Evolutionary conservation across 2,888 invertebrate genomes (phyloP).

Genomic region (Lobophora halterata): DNA sequence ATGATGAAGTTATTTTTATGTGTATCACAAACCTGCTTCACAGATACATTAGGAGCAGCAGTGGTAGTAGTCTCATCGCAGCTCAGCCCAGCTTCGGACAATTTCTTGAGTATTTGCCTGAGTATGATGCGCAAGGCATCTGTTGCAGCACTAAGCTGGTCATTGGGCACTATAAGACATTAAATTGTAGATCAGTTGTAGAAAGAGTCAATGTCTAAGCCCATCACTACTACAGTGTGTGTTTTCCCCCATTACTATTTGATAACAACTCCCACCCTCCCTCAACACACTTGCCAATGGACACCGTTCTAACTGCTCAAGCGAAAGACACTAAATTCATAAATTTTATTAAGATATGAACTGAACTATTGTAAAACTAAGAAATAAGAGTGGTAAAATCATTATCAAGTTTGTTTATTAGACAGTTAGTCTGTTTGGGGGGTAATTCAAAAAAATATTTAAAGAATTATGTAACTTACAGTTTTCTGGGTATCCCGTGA

Average conservation of each 20-base stretch:
- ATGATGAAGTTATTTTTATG: constrained; percentile 5
- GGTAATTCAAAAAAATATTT: background rate
- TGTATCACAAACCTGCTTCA: constrained; percentile 61
- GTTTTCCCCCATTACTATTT: too few species aligned
- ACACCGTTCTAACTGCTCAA: too few species aligned
- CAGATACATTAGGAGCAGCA: constrained; percentile 67
- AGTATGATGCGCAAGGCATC: constrained; percentile 73
- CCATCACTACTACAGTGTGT: too few species aligned
- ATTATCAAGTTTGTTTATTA: too few species aligned
- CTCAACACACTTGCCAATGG: too few species aligned
- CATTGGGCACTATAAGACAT: constrained; percentile 82
- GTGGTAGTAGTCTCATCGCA: constrained; percentile 67
- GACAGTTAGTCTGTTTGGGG: too few species aligned
- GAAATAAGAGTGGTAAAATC: too few species aligned
- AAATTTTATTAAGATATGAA: too few species aligned
- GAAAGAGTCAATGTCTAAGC: too few species aligned
- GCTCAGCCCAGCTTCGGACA: constrained; percentile 68
- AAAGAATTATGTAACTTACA: constrained; percentile 80
- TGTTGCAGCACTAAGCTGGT: constrained; percentile 85
- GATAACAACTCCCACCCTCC: too few species aligned
- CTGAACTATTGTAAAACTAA: too few species aligned
- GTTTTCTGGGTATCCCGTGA: constrained; percentile 86
- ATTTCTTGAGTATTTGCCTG: constrained; percentile 71
- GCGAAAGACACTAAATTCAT: too few species aligned
- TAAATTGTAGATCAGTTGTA: constrained; percentile 1